Conservation (phyloP, 2,797 vertebrate species). For the Rhynchotus rufescens region DNA sequence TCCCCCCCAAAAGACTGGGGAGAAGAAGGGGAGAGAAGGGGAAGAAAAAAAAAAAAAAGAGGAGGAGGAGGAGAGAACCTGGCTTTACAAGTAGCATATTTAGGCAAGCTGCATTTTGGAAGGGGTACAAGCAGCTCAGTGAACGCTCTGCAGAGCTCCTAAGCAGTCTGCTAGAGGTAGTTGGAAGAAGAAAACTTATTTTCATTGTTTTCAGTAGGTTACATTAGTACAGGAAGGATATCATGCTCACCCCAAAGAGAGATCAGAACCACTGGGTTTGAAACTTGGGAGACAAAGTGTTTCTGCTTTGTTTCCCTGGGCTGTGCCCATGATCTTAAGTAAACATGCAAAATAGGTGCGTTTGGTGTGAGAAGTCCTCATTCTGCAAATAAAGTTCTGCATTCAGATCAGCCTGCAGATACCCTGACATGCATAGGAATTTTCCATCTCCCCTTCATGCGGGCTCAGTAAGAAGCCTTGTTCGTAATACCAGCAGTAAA, state of each 20-base stretch:
- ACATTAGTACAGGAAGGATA: background rate
- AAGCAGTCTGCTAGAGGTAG: constrained; percentile 1
- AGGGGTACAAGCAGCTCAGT: background rate
- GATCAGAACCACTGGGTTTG: background rate
- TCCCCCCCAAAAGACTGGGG: background rate
- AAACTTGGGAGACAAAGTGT: background rate
- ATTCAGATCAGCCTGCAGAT: background rate
- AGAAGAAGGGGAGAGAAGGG: background rate
- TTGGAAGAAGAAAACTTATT: background rate
- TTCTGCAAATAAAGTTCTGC: background rate
- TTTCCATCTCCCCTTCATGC: background rate
- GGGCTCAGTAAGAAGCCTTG: background rate
- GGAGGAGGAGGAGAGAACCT: background rate
- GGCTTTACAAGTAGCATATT: background rate
- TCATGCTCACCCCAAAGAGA: background rate
- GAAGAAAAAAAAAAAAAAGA: too few species aligned
- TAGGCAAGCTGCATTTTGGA: background rate
- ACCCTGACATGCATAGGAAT: background rate
- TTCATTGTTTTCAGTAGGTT: background rate
- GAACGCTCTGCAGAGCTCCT: background rate
- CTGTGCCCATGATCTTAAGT: background rate
- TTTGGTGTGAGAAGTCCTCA: background rate
- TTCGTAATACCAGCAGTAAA: background rate
- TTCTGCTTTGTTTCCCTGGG: background rate
- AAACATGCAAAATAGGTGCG: background rate